Evolutionary conservation across 2,797 vertebrate species (phyloP), one percentile per base, ranked within the genome.

Genomic region (Monodelphis domestica): DNA sequence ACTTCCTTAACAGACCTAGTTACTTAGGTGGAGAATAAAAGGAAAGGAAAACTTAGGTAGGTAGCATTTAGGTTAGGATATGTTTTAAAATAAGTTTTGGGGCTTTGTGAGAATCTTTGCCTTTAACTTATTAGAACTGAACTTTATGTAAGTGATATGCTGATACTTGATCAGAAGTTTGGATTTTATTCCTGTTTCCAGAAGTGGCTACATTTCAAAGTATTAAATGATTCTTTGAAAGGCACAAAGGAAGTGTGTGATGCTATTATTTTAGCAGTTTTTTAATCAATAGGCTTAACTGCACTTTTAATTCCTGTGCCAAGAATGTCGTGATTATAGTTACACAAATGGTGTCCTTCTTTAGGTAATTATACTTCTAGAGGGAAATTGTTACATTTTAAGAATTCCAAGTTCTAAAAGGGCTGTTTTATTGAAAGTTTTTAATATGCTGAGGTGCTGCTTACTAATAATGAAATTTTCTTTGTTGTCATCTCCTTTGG

Each of bases 191-290:
- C 91, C 54, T 53, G 90, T 57, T 30, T 53, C 30, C 54, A 59
- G 78, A 78, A 17, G 54, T 89, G n/a, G 50, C 93, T 93, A 1
- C 54, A 59, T 93, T 94, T 94, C 90, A 93, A 30, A 95, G 87
- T 84, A 88, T 53, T 94, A 90, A 90, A 90, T 87, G 89, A 88
- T 94, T 97, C 90, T 88, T 54, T 94, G 70, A 92, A 87, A 96
- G 33, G 57, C 55, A 90, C 45, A 90, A 56, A 91, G 38, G 84
- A 90, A 87, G 33, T 53, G 2, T n/a, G 55, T 70, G n/a, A 56
- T 92, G n/a, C 53, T 91, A 2, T 45, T 92, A 88, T 5, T 0
- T 93, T 95, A 55, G n/a, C 89, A 94, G n/a, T 94, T 95, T 91
- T 55, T 54, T 96, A 78, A 96, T 94, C 89, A 95, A 26, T 96